A percentile compares a stretch with the other conserved stretches of the same genome.
These are phyloP conservation scores for Capreolus pygargus DNA, from an alignment of 2,113 vertebrate species.

Conservation along the genomic window DNA sequence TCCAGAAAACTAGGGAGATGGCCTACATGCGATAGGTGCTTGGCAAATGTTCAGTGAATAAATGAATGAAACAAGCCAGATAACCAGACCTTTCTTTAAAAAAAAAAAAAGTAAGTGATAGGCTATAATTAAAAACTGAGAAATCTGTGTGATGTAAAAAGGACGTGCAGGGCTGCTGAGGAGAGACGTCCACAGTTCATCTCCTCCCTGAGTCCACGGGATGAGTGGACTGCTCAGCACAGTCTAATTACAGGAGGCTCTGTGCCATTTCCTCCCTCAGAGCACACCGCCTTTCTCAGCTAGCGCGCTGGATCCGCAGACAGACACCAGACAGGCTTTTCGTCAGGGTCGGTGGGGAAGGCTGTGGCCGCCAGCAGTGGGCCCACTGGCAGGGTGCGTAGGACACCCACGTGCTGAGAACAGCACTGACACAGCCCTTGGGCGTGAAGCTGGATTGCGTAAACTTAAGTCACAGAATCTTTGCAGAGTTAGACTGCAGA, in stretches of 20 bases:
- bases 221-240: accelerated
- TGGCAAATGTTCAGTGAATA: not conserved
- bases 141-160: not conserved
- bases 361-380: not conserved
- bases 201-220: not conserved
- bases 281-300: not conserved
- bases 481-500: accelerated
- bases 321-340: not conserved
- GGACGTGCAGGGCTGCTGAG: not conserved
- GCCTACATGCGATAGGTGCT: not conserved
- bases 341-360: not conserved
- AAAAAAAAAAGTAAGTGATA: not conserved
- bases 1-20: not conserved
- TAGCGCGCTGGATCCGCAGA: accelerated
- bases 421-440: accelerated
- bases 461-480: not conserved
- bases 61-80: not conserved
- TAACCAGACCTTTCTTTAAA: not conserved
- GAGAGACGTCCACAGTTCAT: accelerated
- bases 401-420: accelerated
- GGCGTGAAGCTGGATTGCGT: too few relatives aligned
- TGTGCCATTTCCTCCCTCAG: accelerated
- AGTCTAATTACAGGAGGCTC: accelerated
- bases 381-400: accelerated
- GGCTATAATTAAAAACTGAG: not conserved